A percentile compares a stretch with the other conserved stretches of the same genome.
Evolutionary conservation across 2,797 vertebrate genomes (phyloP).

Genomic region (Philypnodon macrostomus): DNA sequence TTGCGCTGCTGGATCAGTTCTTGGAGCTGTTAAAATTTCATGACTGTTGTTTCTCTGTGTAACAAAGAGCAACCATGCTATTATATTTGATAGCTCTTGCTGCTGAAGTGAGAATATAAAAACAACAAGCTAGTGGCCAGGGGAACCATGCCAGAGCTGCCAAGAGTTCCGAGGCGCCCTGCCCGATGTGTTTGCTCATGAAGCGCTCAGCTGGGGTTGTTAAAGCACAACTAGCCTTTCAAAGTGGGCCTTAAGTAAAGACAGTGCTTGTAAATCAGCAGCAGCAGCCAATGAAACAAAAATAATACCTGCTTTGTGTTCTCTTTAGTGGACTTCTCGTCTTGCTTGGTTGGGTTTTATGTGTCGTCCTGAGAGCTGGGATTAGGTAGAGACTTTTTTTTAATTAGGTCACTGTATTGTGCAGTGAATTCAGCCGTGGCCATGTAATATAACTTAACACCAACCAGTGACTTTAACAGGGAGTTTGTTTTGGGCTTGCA

Average conservation of each 20-base stretch:
- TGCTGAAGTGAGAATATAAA: slow-evolving; percentile 59
- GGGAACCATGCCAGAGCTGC: slow-evolving; percentile 45
- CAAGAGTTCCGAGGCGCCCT: slow-evolving; percentile 46
- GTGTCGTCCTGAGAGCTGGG: slow-evolving; percentile 22
- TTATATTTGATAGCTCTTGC: slow-evolving; percentile 65
- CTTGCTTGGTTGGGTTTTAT: slow-evolving; percentile 31
- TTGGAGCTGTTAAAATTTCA: slow-evolving; percentile 60
- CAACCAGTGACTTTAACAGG: slow-evolving; percentile 38
- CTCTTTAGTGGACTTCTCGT: slow-evolving; percentile 20
- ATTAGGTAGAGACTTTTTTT: slow-evolving; percentile 46
- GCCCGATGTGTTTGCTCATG: slow-evolving; percentile 55
- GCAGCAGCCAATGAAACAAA: slow-evolving; percentile 32
- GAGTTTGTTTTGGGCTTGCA: slow-evolving; percentile 52
- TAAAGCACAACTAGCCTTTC: slow-evolving; percentile 50
- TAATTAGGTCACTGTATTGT: slow-evolving; percentile 32
- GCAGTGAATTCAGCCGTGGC: slow-evolving; percentile 33
- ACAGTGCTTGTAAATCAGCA: slow-evolving; percentile 32
- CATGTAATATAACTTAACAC: slow-evolving; percentile 31
- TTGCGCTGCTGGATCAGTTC: slow-evolving; percentile 35
- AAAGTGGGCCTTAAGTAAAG: slow-evolving; percentile 38
- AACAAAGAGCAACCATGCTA: slow-evolving; percentile 61
- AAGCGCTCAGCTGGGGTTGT: slow-evolving; percentile 55
- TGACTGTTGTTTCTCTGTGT: slow-evolving; percentile 60
- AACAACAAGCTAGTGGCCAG: slow-evolving; percentile 46
- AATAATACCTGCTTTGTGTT: slow-evolving; percentile 31